These are phyloP conservation scores for Aplocera efformata DNA, from an alignment of 2,888 invertebrate genomes.

Conservation along the genomic window DNA sequence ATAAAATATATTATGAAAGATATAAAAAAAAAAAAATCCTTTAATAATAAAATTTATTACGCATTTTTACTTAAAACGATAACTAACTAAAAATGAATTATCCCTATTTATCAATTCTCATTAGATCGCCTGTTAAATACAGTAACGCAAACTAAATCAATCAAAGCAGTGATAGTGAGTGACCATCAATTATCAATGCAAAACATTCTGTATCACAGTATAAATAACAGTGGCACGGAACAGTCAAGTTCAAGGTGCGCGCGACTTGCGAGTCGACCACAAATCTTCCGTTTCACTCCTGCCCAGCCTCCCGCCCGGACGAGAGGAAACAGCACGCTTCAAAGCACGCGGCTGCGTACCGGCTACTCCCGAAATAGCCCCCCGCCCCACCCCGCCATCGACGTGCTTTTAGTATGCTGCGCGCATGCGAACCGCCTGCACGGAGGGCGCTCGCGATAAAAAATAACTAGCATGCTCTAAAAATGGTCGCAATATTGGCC, in stretches of 20 bases:
- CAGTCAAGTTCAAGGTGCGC: constrained; percentile 34
- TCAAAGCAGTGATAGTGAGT: neutral
- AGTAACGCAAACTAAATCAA: neutral
- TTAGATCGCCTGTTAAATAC: no score
- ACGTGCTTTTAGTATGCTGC: constrained; percentile 81
- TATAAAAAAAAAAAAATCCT: no score
- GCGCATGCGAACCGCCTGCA: constrained; percentile 81
- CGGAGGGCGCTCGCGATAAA: constrained; percentile 55
- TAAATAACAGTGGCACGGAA: constrained; percentile 9
- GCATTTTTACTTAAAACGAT: no score
- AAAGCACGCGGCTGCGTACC: constrained; percentile 80
- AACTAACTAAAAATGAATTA: no score
- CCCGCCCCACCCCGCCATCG: constrained; percentile 72
- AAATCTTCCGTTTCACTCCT: constrained; percentile 80
- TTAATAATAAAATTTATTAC: no score
- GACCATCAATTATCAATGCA: constrained; percentile 16
- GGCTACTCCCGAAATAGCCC: constrained; percentile 79
- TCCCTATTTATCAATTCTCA: no score
- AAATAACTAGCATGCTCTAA: constrained; percentile 59
- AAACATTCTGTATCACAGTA: constrained; percentile 11
- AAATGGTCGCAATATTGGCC: constrained; percentile 73
- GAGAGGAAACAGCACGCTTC: constrained; percentile 78
- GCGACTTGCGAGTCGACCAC: constrained; percentile 46
- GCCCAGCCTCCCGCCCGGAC: constrained; percentile 71
- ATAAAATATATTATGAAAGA: no score